Conservation (phyloP, 30 jellyfish, hydroid and myxozoan genomes). For the Pelagia noctiluca region DNA sequence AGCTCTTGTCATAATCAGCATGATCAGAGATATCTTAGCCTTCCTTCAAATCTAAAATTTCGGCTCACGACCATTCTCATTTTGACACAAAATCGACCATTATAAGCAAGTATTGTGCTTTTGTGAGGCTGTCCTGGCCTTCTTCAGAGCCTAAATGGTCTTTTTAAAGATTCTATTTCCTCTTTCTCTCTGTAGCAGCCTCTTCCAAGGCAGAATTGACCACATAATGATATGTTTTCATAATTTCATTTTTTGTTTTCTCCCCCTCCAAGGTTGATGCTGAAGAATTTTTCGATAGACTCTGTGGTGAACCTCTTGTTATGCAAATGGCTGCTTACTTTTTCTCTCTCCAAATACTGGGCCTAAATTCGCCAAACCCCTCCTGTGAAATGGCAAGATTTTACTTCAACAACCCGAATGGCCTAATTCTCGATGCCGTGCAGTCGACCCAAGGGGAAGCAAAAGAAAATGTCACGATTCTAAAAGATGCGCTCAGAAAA, state of each 20-base stretch:
- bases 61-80: no score
- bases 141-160: no score
- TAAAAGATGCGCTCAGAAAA: conserved; percentile 16
- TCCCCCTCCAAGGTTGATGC: conserved; percentile 50
- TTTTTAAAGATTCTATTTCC: no score
- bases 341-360: conserved; percentile 30
- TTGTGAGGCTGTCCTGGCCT: no score
- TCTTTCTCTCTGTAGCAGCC: background rate
- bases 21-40: no score
- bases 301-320: conserved; percentile 57
- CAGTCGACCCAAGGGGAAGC: background rate
- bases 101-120: no score
- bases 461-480: no score
- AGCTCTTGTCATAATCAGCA: no score
- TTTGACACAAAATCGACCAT: no score
- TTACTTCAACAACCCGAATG: conserved; percentile 15
- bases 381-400: background rate
- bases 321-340: conserved; percentile 63
- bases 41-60: no score
- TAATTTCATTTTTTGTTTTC: background rate
- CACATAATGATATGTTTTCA: no score
- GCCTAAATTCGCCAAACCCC: background rate
- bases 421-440: background rate
- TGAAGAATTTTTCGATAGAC: conserved; percentile 49
- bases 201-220: background rate